Conservation (phyloP, 2,888 invertebrate genomes). For the Anthoptus insignis region DNA sequence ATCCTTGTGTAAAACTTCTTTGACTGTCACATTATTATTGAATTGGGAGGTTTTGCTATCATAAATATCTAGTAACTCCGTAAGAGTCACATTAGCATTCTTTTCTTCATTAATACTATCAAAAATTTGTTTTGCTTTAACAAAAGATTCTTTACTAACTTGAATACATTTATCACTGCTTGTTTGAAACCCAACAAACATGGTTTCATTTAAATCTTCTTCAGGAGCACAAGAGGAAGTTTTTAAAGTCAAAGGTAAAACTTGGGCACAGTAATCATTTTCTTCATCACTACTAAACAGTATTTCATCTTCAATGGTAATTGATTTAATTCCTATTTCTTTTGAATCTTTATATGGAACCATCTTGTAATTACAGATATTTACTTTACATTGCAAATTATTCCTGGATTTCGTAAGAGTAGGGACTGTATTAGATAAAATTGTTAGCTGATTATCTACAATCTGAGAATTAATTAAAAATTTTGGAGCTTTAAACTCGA, state of each 20-base stretch:
- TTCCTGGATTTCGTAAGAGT: conserved; percentile 23
- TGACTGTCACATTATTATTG: conserved; percentile 7
- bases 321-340: neutral
- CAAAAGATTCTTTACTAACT: conserved; percentile 65
- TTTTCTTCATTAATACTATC: conserved; percentile 49
- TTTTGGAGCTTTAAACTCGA: conserved; percentile 60
- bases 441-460: conserved; percentile 51
- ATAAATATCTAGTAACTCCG: conserved; percentile 59
- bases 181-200: conserved; percentile 79
- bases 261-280: conserved; percentile 53
- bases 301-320: conserved; percentile 65
- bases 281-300: conserved; percentile 81
- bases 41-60: conserved; percentile 41
- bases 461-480: conserved; percentile 71
- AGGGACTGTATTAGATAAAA: conserved; percentile 54
- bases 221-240: conserved; percentile 63
- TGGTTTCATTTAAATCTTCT: conserved; percentile 64
- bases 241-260: conserved; percentile 69
- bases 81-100: conserved; percentile 53
- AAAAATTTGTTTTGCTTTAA: conserved; percentile 67
- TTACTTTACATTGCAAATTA: neutral
- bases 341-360: neutral
- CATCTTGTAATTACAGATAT: conserved; percentile 24
- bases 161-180: conserved; percentile 76
- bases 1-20: neutral